phyloP scores from a whole-genome alignment of 1,140 invertebrate genomes.

The Platyscapa corneri region DNA sequence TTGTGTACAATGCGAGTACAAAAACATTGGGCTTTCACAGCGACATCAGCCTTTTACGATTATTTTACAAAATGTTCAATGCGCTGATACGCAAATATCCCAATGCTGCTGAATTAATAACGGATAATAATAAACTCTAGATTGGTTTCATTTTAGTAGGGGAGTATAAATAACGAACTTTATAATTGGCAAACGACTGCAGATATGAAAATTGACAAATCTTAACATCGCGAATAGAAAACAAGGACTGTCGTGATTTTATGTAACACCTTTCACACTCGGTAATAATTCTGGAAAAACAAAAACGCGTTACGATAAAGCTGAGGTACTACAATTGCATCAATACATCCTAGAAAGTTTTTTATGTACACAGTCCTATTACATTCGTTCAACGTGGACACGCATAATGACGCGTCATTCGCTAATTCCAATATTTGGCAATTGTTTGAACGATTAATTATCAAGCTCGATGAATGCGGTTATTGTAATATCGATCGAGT shows the following conservation, averaged over 20 bases:
- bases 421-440: not conserved
- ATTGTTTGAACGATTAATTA: too few species aligned
- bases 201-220: not conserved
- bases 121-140: too few species aligned
- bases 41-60: too few species aligned
- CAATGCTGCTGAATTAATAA: too few species aligned
- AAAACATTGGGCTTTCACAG: too few species aligned
- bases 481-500: too few species aligned
- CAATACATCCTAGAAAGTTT: not conserved
- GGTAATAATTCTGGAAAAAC: constrained; percentile 4
- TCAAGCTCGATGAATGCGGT: too few species aligned
- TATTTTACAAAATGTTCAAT: too few species aligned
- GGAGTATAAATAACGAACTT: too few species aligned
- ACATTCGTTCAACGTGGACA: not conserved
- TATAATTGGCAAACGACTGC: not conserved
- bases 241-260: not conserved
- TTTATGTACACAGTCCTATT: not conserved
- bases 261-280: constrained; percentile 26
- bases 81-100: too few species aligned
- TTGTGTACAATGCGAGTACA: too few species aligned
- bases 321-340: not conserved
- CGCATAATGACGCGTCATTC: not conserved
- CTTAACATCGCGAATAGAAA: not conserved
- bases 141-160: too few species aligned
- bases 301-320: constrained; percentile 24